Conservation (phyloP, 2,113 vertebrate species). For the Pterocles orientalis region DNA sequence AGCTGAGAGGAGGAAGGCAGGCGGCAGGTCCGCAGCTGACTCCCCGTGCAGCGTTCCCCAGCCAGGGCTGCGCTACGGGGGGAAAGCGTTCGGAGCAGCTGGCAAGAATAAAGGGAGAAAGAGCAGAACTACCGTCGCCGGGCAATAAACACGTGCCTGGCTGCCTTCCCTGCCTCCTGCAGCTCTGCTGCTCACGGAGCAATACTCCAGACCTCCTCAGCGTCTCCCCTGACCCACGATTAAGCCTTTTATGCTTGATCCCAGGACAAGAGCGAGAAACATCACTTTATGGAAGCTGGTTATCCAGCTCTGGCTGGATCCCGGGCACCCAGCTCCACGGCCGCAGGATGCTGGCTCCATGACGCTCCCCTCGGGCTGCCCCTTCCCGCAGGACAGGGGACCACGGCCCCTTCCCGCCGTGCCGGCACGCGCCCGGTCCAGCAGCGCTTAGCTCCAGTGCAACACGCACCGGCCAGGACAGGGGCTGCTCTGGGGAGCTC, state of each 20-base stretch:
- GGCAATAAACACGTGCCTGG: neutral
- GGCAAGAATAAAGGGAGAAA: neutral
- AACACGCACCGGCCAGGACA: neutral
- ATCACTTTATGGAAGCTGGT: neutral
- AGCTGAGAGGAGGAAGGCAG: neutral
- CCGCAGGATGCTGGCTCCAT: neutral
- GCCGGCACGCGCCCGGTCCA: rapidly evolving
- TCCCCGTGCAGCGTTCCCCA: neutral
- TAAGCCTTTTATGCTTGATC: neutral
- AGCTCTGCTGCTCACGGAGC: neutral
- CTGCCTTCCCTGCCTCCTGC: neutral
- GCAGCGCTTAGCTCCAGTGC: no score
- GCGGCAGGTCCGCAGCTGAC: neutral
- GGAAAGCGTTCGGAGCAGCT: neutral
- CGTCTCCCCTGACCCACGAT: neutral
- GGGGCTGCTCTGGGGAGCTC: neutral
- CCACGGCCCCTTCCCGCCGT: neutral
- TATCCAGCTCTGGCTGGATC: neutral
- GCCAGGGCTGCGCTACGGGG: neutral
- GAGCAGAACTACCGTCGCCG: neutral
- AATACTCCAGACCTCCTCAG: neutral
- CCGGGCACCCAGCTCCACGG: neutral
- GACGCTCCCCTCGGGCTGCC: neutral
- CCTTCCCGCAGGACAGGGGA: neutral
- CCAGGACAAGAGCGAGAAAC: neutral